Base-by-base conservation (phyloP, 53 echinoderm and acorn worm genomes). In the Astropecten irregularis region DNA sequence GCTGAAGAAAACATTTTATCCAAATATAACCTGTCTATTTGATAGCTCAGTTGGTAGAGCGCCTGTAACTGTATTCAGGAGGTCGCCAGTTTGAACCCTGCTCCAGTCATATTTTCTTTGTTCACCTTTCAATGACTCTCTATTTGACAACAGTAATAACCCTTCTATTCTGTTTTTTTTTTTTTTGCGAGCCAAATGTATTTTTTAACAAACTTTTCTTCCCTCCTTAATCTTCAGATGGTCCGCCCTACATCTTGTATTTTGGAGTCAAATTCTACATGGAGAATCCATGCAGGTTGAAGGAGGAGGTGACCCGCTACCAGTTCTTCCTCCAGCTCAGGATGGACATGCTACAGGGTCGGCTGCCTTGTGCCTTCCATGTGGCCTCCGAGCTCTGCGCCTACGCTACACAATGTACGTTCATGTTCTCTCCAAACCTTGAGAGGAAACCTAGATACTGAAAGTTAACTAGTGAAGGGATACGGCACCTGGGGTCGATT, bases 181-280 rank as follows among this genome's bases (percentile, higher is more conserved):
- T n/a, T n/a, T n/a, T n/a, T n/a, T n/a, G n/a, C n/a, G n/a, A n/a
- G n/a, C n/a, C n/a, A n/a, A n/a, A n/a, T 29, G 8, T 79, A 16
- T 39, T 40, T 9, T n/a, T 58, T 33, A 21, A 47, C 49, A 49
- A 28, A 15, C 21, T 49, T 22, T 22, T 40, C 44, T 4, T 54
- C 29, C 22, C 8, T 55, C 23, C 19, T 42, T 28, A 15, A 32
- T n/a, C 36, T 49, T 62, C 68, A 93, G 93, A 88, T 91, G 90
- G 89, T 2, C 89, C 71, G 49, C 92, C 92, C 59, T 87, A 71
- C 73, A 92, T 90, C 18, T 73, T 99, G 6, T 99, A 99, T 82
- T 95, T 99, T 86, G 99, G 99, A 15, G 97, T 97, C 27, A 95
- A 99, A 70, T 95, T 99, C 82, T 99, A 99, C 76, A 79, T 95